Conservation (phyloP, 2,797 vertebrate species). For the Sciurus vulgaris region DNA sequence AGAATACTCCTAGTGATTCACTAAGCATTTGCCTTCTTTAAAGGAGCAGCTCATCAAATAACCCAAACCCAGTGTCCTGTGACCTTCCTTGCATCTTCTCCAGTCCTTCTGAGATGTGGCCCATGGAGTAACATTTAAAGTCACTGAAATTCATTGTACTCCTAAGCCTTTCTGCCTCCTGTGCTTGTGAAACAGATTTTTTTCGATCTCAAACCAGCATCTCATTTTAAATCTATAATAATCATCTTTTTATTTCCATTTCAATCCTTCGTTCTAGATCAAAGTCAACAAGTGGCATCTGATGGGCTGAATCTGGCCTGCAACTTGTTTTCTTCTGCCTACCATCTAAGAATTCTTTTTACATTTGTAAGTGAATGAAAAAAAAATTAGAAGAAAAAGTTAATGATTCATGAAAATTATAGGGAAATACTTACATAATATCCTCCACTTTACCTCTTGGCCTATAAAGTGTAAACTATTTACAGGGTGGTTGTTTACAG, state of each 20-base stretch:
- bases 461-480: background rate
- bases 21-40: background rate
- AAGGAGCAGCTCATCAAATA: background rate
- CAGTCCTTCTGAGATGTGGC: background rate
- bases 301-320: background rate
- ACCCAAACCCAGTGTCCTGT: background rate
- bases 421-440: background rate
- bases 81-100: background rate
- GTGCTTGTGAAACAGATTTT: background rate
- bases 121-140: background rate
- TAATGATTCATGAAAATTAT: background rate
- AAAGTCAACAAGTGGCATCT: background rate
- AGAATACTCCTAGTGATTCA: background rate
- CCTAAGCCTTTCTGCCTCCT: background rate
- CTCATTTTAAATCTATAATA: background rate
- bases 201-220: background rate
- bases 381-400: background rate
- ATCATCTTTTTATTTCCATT: background rate
- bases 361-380: background rate
- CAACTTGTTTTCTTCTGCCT: background rate
- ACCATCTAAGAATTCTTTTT: background rate
- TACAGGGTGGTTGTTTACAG: background rate
- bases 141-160: background rate
- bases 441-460: background rate
- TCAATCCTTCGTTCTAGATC: background rate